Evolutionary conservation across 1,140 invertebrate species (phyloP).

Genomic region (Hermatobates lingyangjiaoensis): DNA sequence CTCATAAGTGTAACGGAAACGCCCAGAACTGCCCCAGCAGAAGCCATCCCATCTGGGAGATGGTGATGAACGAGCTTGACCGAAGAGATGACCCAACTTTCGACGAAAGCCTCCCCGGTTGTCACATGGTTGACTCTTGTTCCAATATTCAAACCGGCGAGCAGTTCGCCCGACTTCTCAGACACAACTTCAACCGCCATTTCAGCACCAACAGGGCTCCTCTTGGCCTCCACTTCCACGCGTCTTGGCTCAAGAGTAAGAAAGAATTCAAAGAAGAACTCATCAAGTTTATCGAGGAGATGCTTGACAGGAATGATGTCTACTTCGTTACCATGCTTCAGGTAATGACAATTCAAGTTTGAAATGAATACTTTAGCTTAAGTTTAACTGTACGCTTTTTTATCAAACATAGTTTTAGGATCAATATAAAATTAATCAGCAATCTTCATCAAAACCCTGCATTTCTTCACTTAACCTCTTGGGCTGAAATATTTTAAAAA

Average conservation of each 20-base stretch:
- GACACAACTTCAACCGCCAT: conserved; percentile 87
- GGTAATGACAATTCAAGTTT: too few relatives aligned
- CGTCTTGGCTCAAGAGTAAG: conserved; percentile 86
- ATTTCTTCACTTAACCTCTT: too few relatives aligned
- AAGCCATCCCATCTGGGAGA: conserved; percentile 84
- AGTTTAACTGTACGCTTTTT: too few relatives aligned
- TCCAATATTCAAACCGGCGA: conserved; percentile 77
- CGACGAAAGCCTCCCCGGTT: conserved; percentile 76
- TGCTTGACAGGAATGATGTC: conserved; percentile 72
- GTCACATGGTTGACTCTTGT: conserved; percentile 85
- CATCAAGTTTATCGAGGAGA: conserved; percentile 85
- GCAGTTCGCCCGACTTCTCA: conserved; percentile 65
- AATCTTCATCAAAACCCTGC: too few relatives aligned
- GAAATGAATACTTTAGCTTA: too few relatives aligned
- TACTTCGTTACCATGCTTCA: conserved; percentile 87
- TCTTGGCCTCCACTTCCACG: conserved; percentile 85
- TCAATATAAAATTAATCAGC: too few relatives aligned
- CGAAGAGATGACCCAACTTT: conserved; percentile 77
- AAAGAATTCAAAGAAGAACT: conserved; percentile 81
- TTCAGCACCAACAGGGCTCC: conserved; percentile 82
- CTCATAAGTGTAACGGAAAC: conserved; percentile 84
- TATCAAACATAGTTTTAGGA: too few relatives aligned
- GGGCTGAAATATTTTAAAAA: too few relatives aligned
- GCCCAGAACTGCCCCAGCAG: conserved; percentile 72
- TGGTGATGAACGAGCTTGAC: conserved; percentile 89